A percentile compares a stretch with the other conserved stretches of the same genome.
These are phyloP conservation scores for Physella acuta DNA, from an alignment of 1,140 invertebrate genomes.

Conservation along the genomic window DNA sequence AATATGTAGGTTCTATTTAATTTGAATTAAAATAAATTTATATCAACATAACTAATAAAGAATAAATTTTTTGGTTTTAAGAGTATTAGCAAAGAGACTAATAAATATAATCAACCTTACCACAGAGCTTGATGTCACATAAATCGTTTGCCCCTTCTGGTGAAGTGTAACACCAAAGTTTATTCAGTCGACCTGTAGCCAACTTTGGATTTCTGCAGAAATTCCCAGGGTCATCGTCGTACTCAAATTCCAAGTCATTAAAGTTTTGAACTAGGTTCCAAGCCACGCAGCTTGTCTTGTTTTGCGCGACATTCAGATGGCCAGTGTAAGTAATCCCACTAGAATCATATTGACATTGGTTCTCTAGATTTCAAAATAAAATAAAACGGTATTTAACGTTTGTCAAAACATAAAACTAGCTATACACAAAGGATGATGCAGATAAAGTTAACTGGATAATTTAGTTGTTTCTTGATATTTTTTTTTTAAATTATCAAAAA, in stretches of 20 bases:
- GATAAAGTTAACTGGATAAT: too few species aligned
- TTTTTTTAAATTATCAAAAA: too few species aligned
- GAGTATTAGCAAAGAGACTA: not conserved
- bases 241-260: not conserved
- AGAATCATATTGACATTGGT: slow-evolving; percentile 2
- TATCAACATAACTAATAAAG: not conserved
- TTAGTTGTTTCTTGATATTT: too few species aligned
- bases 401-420: not conserved
- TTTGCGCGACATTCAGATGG: not conserved
- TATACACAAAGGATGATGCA: not conserved
- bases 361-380: not conserved
- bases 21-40: not conserved
- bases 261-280: not conserved
- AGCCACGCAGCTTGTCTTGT: not conserved
- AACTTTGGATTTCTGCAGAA: slow-evolving; percentile 14
- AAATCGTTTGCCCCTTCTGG: not conserved
- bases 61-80: not conserved
- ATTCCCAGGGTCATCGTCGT: slow-evolving; percentile 4
- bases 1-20: not conserved
- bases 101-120: not conserved
- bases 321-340: not conserved
- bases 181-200: not conserved
- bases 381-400: too few species aligned
- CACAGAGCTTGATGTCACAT: not conserved
- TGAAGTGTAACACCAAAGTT: slow-evolving; percentile 12